phyloP scores from a whole-genome alignment of 1,140 invertebrate genomes.

The Pseudomyrmex concolor region DNA sequence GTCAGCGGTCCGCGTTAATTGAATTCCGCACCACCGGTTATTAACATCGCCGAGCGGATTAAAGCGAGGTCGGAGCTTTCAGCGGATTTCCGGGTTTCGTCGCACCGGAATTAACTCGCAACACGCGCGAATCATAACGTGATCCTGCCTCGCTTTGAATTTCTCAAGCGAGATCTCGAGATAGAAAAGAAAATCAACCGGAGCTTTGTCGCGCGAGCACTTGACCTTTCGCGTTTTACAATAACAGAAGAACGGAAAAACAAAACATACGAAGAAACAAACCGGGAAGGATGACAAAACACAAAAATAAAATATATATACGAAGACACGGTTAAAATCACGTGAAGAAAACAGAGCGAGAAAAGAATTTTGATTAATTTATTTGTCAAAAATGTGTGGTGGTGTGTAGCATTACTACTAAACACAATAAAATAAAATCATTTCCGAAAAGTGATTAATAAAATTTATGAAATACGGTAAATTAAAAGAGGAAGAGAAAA shows the following conservation, averaged over 20 bases:
- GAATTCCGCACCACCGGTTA: conserved; percentile 59
- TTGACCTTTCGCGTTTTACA: conserved; percentile 15
- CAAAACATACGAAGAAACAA: background rate
- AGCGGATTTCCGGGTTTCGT: conserved; percentile 60
- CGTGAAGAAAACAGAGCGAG: too few species aligned
- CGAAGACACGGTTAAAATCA: too few species aligned
- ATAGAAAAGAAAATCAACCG: conserved; percentile 13
- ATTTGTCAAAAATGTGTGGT: too few species aligned
- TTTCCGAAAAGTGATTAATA: too few species aligned
- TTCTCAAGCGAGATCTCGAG: conserved; percentile 8
- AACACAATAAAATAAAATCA: too few species aligned
- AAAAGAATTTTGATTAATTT: too few species aligned
- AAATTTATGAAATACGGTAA: too few species aligned
- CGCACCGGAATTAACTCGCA: conserved; percentile 33
- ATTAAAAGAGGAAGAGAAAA: too few species aligned
- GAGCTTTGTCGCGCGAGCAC: background rate
- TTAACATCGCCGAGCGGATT: conserved; percentile 54
- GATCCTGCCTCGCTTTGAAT: conserved; percentile 16
- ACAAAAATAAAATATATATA: background rate
- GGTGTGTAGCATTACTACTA: too few species aligned
- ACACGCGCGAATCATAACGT: conserved; percentile 8
- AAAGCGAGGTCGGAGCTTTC: conserved; percentile 49
- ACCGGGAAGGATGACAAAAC: background rate
- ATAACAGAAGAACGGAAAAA: too few species aligned
- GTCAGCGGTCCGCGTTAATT: conserved; percentile 59